Evolutionary conservation across 2,797 vertebrate genomes (phyloP).

Genomic region (Liparis tanakae): DNA sequence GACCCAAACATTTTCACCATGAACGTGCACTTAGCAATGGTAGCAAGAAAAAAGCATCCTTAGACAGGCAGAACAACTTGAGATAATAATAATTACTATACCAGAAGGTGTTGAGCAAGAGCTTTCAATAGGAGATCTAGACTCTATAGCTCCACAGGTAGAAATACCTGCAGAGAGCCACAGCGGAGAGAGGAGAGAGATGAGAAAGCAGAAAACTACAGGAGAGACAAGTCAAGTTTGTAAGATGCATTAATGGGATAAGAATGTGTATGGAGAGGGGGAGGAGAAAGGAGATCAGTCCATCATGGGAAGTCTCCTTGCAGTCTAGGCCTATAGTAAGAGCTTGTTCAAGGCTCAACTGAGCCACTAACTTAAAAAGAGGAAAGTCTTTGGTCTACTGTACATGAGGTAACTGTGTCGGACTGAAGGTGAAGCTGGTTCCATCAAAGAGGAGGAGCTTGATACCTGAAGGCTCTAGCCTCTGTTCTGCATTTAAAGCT

Average conservation of each 20-base stretch:
- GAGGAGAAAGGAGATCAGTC: background rate
- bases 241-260: background rate
- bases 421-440: background rate
- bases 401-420: background rate
- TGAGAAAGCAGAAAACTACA: background rate
- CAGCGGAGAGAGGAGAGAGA: background rate
- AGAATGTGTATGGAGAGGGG: background rate
- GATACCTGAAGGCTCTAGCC: background rate
- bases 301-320: background rate
- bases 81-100: too few species aligned
- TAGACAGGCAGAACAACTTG: background rate
- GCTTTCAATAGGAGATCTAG: background rate
- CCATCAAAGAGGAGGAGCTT: background rate
- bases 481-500: too few species aligned
- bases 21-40: background rate
- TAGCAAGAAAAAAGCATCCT: background rate
- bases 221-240: background rate
- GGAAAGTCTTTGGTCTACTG: background rate
- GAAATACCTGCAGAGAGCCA: slow-evolving; percentile 7
- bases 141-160: background rate
- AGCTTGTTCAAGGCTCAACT: background rate
- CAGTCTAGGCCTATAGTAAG: background rate
- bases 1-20: background rate
- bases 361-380: background rate
- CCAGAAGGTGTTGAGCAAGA: background rate